A percentile compares a stretch with the other conserved stretches of the same genome.
phyloP scores from a whole-genome alignment of 1,140 invertebrate species.

The Potamilus streckersoni region DNA sequence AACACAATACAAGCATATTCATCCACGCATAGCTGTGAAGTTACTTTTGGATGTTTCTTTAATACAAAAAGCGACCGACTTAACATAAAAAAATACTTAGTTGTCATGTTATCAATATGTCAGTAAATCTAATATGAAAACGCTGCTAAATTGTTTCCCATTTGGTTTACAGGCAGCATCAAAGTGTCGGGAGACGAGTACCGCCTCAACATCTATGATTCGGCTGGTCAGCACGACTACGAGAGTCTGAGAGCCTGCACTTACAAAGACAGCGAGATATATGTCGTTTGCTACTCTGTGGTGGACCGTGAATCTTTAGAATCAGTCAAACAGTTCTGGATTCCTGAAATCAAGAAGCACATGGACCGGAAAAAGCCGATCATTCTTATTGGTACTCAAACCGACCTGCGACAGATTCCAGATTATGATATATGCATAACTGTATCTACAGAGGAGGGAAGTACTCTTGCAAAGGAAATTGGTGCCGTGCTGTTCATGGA shows the following conservation, averaged over 20 bases:
- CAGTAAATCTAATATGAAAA: too few relatives aligned
- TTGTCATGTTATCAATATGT: too few relatives aligned
- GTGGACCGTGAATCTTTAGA: slow-evolving; percentile 98
- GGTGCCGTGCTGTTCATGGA: slow-evolving; percentile 90
- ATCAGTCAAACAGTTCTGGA: slow-evolving; percentile 91
- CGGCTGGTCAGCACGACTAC: slow-evolving; percentile 80
- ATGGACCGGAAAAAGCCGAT: slow-evolving; percentile 87
- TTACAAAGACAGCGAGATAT: slow-evolving; percentile 97
- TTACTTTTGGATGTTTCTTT: too few relatives aligned
- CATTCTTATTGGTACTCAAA: slow-evolving; percentile 76
- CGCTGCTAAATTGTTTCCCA: too few relatives aligned
- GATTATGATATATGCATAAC: slow-evolving; percentile 81
- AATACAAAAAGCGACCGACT: too few relatives aligned
- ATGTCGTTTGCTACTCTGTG: slow-evolving; percentile 98
- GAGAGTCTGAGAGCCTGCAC: slow-evolving; percentile 90
- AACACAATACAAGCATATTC: too few relatives aligned
- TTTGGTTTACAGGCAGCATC: too few relatives aligned
- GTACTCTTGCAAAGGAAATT: slow-evolving; percentile 73
- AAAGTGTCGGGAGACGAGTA: slow-evolving; percentile 27
- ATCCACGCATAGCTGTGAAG: too few relatives aligned
- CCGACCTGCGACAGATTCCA: slow-evolving; percentile 43
- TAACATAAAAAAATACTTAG: too few relatives aligned
- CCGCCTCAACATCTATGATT: slow-evolving; percentile 25
- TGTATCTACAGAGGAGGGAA: slow-evolving; percentile 80
- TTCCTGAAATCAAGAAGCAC: slow-evolving; percentile 75